Conservation (phyloP, 2,797 vertebrate genomes). For the Pantherophis alleghaniensis region DNA sequence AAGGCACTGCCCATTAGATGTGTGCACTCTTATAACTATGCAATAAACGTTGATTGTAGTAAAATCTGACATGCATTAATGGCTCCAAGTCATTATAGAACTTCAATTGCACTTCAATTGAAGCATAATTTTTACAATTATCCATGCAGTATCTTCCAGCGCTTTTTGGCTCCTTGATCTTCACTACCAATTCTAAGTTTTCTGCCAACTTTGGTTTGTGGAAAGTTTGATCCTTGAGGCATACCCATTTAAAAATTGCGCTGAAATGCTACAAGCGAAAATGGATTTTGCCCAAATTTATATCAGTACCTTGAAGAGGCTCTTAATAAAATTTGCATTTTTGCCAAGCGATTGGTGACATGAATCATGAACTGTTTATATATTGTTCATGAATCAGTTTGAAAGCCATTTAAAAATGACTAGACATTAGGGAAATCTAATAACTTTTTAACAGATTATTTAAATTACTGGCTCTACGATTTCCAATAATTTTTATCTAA, state of each 20-base stretch:
- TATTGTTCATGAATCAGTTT: constrained; percentile 62
- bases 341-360: constrained; percentile 34
- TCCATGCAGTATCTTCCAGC: constrained; percentile 46
- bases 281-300: constrained; percentile 47
- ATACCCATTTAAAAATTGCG: constrained; percentile 20
- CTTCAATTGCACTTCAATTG: constrained; percentile 54
- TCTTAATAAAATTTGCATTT: constrained; percentile 63
- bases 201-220: constrained; percentile 38
- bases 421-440: constrained; percentile 56
- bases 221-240: constrained; percentile 37
- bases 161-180: constrained; percentile 50
- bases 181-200: constrained; percentile 37
- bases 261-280: constrained; percentile 44
- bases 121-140: constrained; percentile 53
- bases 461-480: constrained; percentile 59
- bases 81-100: constrained; percentile 49
- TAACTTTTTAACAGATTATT: constrained; percentile 66
- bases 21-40: constrained; percentile 41
- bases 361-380: constrained; percentile 57
- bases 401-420: constrained; percentile 56
- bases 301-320: constrained; percentile 40
- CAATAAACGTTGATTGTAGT: constrained; percentile 55
- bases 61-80: constrained; percentile 54
- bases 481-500: constrained; percentile 59
- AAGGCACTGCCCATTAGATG: constrained; percentile 49